Base-by-base conservation (phyloP, 1,140 invertebrate species). In the Bombus superbus region DNA sequence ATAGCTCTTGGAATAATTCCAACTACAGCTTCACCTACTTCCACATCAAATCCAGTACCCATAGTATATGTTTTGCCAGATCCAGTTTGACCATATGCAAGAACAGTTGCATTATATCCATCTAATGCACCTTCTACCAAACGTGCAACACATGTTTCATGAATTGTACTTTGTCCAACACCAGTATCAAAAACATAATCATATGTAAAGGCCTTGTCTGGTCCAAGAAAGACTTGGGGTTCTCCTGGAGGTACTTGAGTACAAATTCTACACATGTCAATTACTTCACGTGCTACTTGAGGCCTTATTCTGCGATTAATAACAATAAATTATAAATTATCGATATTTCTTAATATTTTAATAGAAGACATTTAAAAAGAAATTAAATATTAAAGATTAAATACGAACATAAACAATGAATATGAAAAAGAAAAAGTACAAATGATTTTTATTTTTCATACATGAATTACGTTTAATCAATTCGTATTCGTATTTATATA, bases 11-110 rank as follows among this genome's bases (percentile, higher is more conserved):
- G 99, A 90, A 99, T 98, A 87, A 99, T 99, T 5, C 99, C 99
- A 76, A 97, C 80, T 32, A 95, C 85, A 69, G 66, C 84, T 8
- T 97, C 96, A 40, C 96, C 95, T 10, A 97, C 94, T 83, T 98
- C 97, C 6, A 98, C 96, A 91, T 99, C 99, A 95, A 99, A 99
- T 0, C 98, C 99, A 13, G 99, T 99, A 38, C 99, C 99, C 99
- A 99, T 99, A 1, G 99, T 99, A 94, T 99, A 99, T 0, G 99
- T 99, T 96, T 99, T 99, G 0, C 99, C 99, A 38, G 98, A 98
- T 0, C 98, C 98, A 72, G 98, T 99, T 97, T 99, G 99, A 84
- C 99, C 99, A 95, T 99, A 99, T 0, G 99, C 99, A 66, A 99
- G 95, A 42, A 99, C 97, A 10, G 99, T 99, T 11, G 98, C 98